phyloP scores from a whole-genome alignment of 2,888 invertebrate genomes.

The Himalopsyche anomala region DNA sequence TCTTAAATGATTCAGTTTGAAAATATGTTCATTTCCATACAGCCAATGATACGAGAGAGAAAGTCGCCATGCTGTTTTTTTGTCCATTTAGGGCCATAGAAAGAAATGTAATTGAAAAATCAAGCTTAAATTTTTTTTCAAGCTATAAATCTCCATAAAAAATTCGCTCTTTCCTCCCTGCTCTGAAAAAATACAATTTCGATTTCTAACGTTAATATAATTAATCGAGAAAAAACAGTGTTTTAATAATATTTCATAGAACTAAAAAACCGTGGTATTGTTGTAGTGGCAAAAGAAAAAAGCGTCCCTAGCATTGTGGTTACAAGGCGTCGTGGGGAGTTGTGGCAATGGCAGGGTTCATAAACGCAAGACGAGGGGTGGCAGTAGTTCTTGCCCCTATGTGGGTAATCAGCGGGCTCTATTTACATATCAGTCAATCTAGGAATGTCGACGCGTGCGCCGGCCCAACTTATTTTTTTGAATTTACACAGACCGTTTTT shows the following conservation, averaged over 20 bases:
- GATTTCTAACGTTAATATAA: too few relatives aligned
- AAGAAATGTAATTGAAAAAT: too few relatives aligned
- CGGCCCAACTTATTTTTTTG: not conserved
- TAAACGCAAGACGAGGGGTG: constrained; percentile 28
- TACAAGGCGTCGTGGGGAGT: constrained; percentile 26
- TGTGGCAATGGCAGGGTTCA: constrained; percentile 45
- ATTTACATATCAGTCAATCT: constrained; percentile 65
- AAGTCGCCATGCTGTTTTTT: too few relatives aligned
- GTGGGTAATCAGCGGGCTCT: constrained; percentile 64
- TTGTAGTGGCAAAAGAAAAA: constrained; percentile 31
- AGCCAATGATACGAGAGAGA: too few relatives aligned
- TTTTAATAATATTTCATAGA: not conserved
- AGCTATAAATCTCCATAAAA: too few relatives aligned
- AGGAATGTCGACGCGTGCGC: constrained; percentile 59
- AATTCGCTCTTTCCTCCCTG: too few relatives aligned
- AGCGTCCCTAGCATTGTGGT: constrained; percentile 20
- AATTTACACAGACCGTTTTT: not conserved
- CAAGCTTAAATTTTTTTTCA: too few relatives aligned
- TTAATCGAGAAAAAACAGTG: too few relatives aligned
- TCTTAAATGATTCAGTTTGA: too few relatives aligned
- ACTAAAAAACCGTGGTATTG: not conserved
- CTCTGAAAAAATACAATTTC: too few relatives aligned
- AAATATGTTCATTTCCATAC: too few relatives aligned
- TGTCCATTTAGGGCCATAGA: too few relatives aligned
- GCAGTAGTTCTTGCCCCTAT: constrained; percentile 53